These are phyloP conservation scores for Dasypolia templi DNA, from an alignment of 2,888 invertebrate species.

Conservation along the genomic window DNA sequence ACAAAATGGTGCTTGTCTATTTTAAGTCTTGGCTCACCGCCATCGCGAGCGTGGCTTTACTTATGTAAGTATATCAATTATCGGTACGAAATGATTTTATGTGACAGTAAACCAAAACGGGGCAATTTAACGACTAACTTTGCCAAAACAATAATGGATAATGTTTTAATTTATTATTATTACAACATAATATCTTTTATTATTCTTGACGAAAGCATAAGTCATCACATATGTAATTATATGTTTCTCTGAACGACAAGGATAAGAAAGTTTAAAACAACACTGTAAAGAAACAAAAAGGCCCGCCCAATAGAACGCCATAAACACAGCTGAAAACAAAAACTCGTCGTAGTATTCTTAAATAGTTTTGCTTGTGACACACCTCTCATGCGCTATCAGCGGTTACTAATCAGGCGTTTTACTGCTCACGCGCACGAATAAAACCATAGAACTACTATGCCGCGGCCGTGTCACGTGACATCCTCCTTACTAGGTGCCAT, in stretches of 20 bases:
- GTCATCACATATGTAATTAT: slow-evolving; percentile 6
- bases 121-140: slow-evolving; percentile 67
- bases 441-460: slow-evolving; percentile 48
- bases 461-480: slow-evolving; percentile 49
- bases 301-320: slow-evolving; percentile 24
- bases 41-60: slow-evolving; percentile 79
- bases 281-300: slow-evolving; percentile 15
- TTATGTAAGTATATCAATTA: slow-evolving; percentile 84
- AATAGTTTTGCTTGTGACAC: slow-evolving; percentile 62
- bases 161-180: slow-evolving; percentile 8
- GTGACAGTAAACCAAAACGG: slow-evolving; percentile 69
- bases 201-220: slow-evolving; percentile 28
- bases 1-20: slow-evolving; percentile 80
- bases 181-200: slow-evolving; percentile 14
- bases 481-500: slow-evolving; percentile 33
- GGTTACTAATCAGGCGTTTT: slow-evolving; percentile 62
- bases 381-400: slow-evolving; percentile 67
- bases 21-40: slow-evolving; percentile 84
- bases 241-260: background rate
- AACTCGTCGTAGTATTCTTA: slow-evolving; percentile 28
- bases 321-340: slow-evolving; percentile 38
- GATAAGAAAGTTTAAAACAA: slow-evolving; percentile 39
- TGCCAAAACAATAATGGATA: slow-evolving; percentile 10
- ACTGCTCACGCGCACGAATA: slow-evolving; percentile 39
- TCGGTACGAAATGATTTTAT: slow-evolving; percentile 75